phyloP scores from a whole-genome alignment of 2,888 invertebrate genomes.

The Orchesellides sinensis region DNA sequence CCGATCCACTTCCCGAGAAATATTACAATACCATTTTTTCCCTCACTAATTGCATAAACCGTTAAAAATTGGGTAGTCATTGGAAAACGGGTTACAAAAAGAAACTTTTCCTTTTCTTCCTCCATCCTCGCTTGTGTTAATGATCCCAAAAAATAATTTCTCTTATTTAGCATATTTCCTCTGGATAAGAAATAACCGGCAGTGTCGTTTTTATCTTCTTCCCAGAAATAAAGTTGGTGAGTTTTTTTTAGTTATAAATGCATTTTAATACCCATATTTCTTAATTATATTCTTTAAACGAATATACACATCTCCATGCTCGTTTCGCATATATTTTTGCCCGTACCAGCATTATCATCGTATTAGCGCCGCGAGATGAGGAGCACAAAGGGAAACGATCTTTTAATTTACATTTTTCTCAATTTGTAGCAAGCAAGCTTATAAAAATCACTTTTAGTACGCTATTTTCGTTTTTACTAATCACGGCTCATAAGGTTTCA shows the following conservation, averaged over 20 bases:
- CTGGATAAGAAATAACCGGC: background rate
- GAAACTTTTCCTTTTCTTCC: background rate
- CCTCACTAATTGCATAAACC: conserved; percentile 8
- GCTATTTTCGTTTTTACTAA: too few species aligned
- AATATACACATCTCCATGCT: too few species aligned
- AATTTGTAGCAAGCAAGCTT: background rate
- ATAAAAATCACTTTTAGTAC: too few species aligned
- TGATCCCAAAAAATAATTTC: conserved; percentile 5
- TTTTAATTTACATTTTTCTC: conserved; percentile 11
- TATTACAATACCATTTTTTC: background rate
- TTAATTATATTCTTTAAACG: conserved; percentile 30
- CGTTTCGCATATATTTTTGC: background rate
- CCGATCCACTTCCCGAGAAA: conserved; percentile 5
- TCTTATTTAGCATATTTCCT: background rate
- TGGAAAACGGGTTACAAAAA: background rate
- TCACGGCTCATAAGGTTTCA: too few species aligned
- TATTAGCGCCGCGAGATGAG: background rate
- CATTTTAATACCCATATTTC: conserved; percentile 37
- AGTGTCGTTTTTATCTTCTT: conserved; percentile 15
- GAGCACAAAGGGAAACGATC: background rate
- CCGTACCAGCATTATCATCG: background rate
- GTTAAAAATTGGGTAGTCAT: conserved; percentile 14
- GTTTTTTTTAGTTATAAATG: too few species aligned
- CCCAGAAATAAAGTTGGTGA: too few species aligned
- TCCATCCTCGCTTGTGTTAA: background rate